Evolutionary conservation across 2,113 vertebrate genomes (phyloP).

Genomic region (Pantherophis guttatus): DNA sequence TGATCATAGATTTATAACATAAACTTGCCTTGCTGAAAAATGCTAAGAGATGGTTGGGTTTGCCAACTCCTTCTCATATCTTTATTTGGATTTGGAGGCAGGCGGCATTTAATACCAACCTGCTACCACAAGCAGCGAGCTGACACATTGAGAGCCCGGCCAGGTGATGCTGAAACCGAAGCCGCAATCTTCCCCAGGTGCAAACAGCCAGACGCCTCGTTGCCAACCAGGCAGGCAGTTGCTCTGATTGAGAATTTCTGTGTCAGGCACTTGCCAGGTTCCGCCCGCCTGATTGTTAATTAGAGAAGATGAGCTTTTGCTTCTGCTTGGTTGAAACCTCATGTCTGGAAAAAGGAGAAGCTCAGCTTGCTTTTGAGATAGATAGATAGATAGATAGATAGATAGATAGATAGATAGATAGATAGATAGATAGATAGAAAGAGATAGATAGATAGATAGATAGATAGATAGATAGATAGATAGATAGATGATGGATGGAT

Average conservation of each 20-base stretch:
- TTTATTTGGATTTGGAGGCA: neutral
- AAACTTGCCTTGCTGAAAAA: neutral
- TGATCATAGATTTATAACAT: neutral
- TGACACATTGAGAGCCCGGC: neutral
- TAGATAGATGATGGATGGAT: no score
- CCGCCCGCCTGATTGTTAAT: conserved; percentile 6
- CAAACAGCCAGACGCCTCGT: neutral
- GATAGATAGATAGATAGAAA: neutral
- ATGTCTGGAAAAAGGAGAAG: neutral
- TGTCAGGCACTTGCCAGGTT: neutral
- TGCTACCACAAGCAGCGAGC: neutral
- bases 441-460: no score
- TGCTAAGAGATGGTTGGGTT: no score
- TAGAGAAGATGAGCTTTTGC: conserved; percentile 9
- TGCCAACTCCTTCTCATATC: neutral
- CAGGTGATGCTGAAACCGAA: neutral
- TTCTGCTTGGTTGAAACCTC: conserved; percentile 9
- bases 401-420: neutral
- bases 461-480: no score
- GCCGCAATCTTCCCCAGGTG: conserved; percentile 6
- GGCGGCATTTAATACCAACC: neutral
- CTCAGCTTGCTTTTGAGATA: neutral
- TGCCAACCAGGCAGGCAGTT: neutral
- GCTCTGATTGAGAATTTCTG: conserved; percentile 4
- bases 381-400: no score